phyloP scores from a whole-genome alignment of 2,113 vertebrate species.

The Pangasianodon hypophthalmus region DNA sequence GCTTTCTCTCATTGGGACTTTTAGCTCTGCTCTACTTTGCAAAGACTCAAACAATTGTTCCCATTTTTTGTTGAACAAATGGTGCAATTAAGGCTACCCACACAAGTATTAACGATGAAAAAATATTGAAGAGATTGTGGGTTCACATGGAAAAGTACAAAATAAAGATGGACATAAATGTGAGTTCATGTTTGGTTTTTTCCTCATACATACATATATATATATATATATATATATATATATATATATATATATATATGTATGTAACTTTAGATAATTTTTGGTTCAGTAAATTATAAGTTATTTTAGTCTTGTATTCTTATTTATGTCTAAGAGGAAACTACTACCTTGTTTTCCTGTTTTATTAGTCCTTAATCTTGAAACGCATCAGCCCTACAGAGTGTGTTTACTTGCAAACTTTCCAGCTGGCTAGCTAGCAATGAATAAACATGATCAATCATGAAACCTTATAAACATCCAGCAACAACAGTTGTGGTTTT shows the following conservation, averaged over 20 bases:
- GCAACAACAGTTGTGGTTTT: not conserved
- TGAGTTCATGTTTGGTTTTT: not conserved
- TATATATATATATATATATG: too few species aligned
- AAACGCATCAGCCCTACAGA: not conserved
- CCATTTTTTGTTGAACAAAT: not conserved
- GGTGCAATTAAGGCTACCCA: not conserved
- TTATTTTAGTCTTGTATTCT: not conserved
- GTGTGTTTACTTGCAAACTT: not conserved
- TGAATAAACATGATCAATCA: not conserved
- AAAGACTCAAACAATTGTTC: not conserved
- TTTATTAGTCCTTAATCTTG: not conserved
- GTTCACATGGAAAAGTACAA: slow-evolving; percentile 9
- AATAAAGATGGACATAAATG: slow-evolving; percentile 31
- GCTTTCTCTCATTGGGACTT: slow-evolving; percentile 5
- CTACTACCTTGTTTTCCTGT: not conserved
- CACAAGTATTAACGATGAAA: not conserved
- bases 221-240: too few species aligned
- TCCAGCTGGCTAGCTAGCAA: not conserved
- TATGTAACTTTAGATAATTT: not conserved
- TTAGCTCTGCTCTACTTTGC: slow-evolving; percentile 5
- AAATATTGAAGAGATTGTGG: not conserved
- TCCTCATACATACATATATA: too few species aligned
- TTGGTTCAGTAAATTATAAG: not conserved
- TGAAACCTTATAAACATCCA: not conserved
- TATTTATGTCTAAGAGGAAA: not conserved